Conservation (phyloP, 2,797 vertebrate genomes). For the Myoxocephalus aenaeus region DNA sequence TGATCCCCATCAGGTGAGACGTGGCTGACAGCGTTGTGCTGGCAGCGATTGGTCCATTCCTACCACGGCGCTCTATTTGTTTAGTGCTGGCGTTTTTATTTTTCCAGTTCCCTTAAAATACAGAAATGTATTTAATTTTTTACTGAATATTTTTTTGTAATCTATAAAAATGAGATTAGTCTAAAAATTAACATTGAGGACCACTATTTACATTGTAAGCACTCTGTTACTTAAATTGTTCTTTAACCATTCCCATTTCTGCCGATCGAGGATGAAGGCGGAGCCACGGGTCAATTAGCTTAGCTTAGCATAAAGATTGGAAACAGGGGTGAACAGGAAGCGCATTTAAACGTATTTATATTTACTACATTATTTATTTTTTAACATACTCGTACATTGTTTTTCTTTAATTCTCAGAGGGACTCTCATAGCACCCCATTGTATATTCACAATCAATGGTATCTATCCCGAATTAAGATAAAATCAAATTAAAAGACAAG, state of each 20-base stretch:
- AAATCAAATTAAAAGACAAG: background rate
- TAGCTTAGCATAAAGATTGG: background rate
- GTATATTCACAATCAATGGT: background rate
- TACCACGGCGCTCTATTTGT: too few species aligned
- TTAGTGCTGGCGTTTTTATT: too few species aligned
- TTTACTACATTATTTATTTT: background rate
- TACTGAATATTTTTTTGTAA: background rate
- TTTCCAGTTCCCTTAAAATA: too few species aligned
- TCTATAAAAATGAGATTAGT: background rate
- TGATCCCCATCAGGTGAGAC: conserved; percentile 90
- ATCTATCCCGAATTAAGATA: background rate
- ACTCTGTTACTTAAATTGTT: too few species aligned
- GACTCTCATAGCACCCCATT: background rate
- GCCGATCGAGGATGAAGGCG: background rate
- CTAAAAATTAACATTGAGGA: background rate
- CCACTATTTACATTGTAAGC: background rate
- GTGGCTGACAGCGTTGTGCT: background rate
- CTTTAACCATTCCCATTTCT: background rate
- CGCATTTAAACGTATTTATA: background rate
- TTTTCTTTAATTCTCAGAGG: background rate
- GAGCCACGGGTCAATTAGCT: background rate
- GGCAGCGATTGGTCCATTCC: background rate
- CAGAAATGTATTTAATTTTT: too few species aligned
- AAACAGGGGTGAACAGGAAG: background rate
- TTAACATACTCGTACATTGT: too few species aligned